Base-by-base conservation (phyloP, 2,113 vertebrate genomes). In the Turdus rufiventris region DNA sequence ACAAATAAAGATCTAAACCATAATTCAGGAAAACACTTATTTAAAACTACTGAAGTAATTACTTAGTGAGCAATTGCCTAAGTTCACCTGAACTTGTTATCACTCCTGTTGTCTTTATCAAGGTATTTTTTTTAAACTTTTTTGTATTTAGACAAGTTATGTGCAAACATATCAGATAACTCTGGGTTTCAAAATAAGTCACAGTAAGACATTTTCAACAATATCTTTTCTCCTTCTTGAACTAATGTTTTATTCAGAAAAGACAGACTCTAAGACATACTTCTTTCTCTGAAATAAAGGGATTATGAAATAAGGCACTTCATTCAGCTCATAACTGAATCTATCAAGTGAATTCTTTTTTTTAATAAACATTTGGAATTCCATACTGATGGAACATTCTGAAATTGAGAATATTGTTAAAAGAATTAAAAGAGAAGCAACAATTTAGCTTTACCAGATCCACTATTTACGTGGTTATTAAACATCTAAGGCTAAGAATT, bases 321-420 rank as follows among this genome's bases (percentile, higher is more conserved):
- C 10, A 67, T 51, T 85, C 18, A 56, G 6, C 4, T 72, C 5
- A 25, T 12, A 90, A 21, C 0, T 56, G 33, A 34, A 70, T 54
- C 5, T 26, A 62, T 33, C 3, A 28, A 40, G 5, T 36, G 0
- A 60, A 23, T 76, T n/a, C 0, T 2, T 74, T 70, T 34, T 21
- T 71, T 47, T 7, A n/a, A 71, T n/a, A 80, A 34, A 38, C 40
- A 42, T 15, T 75, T 67, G 6, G 10, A 68, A 76, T 65, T 91
- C 9, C 28, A 50, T 47, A 42, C 14, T 33, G 47, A 57, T 34
- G 1, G 47, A 57, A 33, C 1, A 58, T 84, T 76, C 18, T 80
- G 33, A 68, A 89, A 47, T 17, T 10, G 0, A 1, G 1, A 62
- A 36, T 53, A n/a, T 53, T 67, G 14, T 48, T n/a, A 1, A 43